Evolutionary conservation across 2,113 vertebrate genomes (phyloP), one percentile per base, ranked within the genome.

Genomic region (Notothenia coriiceps): DNA sequence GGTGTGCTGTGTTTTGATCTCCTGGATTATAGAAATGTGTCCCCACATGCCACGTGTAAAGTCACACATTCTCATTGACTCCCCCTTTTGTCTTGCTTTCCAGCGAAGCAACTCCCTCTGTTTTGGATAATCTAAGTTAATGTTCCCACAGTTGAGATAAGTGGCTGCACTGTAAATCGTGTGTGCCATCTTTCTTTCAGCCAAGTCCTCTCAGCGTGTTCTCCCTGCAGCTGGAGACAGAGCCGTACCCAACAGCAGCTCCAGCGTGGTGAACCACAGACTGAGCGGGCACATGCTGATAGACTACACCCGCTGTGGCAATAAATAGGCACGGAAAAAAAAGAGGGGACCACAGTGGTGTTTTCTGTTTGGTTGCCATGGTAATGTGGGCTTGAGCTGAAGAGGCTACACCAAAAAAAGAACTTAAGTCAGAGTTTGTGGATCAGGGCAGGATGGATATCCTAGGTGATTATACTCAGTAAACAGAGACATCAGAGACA

Each of bases 331-430:
- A 50, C 50, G 57, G 62, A 82, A 80, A 69, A 33, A 56, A 50
- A 61, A 47, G 56, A 72, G 6, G 8, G 43, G 29, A 71, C 62
- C 62, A 70, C 8, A 5, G 29, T 25, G 0, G 25, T 90, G 84
- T 90, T 88, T 88, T 46, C 54, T 88, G 81, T 90, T 88, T 90
- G 71, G 86, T 86, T 85, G 25, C 76, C 57, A 43, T 75, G 79
- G 70, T 35, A 52, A 74, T 70, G 61, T 73, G 77, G 70, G 70
- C 22, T 76, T 33, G 18, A 68, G 57, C 22, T 29, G 46, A 65
- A n/a, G 44, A 77, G n/a, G 63, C 50, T 77, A 50, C 50, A 59
- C 64, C 61, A 54, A 68, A 84, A 80, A 77, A 72, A 82, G 61
- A 80, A 40, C 29, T 29, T 2, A 17, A 13, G 20, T 63, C 25